These are phyloP conservation scores for Crotalus helleri DNA, from an alignment of 2,113 vertebrate species.

Conservation along the genomic window DNA sequence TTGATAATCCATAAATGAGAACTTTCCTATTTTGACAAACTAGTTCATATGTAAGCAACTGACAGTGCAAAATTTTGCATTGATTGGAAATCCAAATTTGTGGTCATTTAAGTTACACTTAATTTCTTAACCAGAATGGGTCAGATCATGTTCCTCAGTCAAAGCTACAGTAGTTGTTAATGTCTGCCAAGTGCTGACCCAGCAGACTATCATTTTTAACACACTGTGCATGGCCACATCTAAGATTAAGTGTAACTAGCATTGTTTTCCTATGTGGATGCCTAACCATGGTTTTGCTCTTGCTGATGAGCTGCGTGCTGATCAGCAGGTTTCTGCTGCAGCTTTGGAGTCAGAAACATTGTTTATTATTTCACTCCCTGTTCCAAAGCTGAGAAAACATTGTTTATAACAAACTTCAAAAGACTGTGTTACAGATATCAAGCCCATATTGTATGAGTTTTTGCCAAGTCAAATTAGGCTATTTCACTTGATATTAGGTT, in stretches of 20 bases:
- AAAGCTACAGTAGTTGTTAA: not conserved
- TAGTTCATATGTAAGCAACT: not conserved
- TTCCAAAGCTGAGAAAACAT: slow-evolving; percentile 64
- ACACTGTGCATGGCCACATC: slow-evolving; percentile 1
- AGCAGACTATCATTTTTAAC: slow-evolving; percentile 9
- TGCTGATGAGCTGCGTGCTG: slow-evolving; percentile 16
- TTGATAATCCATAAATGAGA: not conserved
- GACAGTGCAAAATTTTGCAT: not conserved
- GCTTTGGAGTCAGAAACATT: slow-evolving; percentile 46
- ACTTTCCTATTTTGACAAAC: not conserved
- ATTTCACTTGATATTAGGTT: slow-evolving; percentile 78
- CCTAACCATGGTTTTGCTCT: slow-evolving; percentile 36
- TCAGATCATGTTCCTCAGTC: not conserved
- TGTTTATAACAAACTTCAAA: slow-evolving; percentile 75
- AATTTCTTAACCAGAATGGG: not conserved
- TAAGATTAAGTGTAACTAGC: slow-evolving; percentile 1
- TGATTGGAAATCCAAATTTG: not conserved
- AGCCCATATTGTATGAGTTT: slow-evolving; percentile 62
- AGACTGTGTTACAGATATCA: slow-evolving; percentile 68
- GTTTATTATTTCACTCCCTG: slow-evolving; percentile 71
- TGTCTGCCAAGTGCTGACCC: not conserved
- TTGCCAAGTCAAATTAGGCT: slow-evolving; percentile 80
- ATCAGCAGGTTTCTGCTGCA: slow-evolving; percentile 44
- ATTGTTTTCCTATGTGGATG: slow-evolving; percentile 1
- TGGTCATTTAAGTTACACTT: not conserved